Evolutionary conservation across 2,888 invertebrate species (phyloP).

Genomic region (Nephrotoma flavescens): DNA sequence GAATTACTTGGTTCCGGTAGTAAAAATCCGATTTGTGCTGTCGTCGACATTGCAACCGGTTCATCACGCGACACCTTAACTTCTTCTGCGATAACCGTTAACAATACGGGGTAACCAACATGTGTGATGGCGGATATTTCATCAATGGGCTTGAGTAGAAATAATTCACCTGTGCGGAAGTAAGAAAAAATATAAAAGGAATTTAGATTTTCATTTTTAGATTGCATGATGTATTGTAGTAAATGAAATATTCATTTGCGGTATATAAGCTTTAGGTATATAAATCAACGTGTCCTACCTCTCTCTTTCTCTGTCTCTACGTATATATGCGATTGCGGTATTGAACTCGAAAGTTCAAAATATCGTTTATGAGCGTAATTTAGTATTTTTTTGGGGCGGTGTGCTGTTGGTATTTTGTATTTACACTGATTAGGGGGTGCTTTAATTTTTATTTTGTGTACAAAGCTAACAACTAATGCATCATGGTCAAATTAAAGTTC

Average conservation of each 20-base stretch:
- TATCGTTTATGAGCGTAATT: background rate
- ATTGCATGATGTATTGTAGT: background rate
- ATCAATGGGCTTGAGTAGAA: constrained; percentile 53
- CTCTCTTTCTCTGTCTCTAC: background rate
- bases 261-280: background rate
- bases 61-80: constrained; percentile 57
- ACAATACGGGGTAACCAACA: constrained; percentile 67
- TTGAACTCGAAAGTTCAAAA: background rate
- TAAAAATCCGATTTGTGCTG: constrained; percentile 70
- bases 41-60: constrained; percentile 64
- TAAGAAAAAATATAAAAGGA: background rate
- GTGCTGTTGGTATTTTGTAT: background rate
- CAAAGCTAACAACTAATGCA: background rate
- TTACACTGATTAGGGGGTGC: background rate
- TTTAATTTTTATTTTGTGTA: background rate
- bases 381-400: background rate
- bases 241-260: background rate
- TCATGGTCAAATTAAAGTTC: background rate
- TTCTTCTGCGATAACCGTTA: constrained; percentile 77
- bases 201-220: constrained; percentile 1
- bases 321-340: background rate
- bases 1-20: constrained; percentile 62
- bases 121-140: constrained; percentile 68
- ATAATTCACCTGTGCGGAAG: constrained; percentile 47
- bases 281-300: background rate